These are phyloP conservation scores for Drosophila limbata DNA, from an alignment of 2,888 invertebrate species.

Conservation along the genomic window DNA sequence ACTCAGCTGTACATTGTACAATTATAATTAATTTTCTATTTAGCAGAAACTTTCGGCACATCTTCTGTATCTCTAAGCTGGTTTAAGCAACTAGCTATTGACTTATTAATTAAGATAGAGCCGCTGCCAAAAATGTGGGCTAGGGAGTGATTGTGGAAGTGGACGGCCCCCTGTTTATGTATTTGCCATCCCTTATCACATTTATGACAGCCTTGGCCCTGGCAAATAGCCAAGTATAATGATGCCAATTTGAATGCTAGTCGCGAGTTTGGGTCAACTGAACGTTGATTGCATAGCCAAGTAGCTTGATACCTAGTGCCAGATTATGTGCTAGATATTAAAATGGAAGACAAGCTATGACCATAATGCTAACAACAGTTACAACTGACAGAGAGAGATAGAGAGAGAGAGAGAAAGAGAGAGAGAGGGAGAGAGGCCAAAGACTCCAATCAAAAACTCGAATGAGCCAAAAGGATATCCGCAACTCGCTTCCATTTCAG, in stretches of 20 bases:
- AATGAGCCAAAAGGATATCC: constrained; percentile 62
- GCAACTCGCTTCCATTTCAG: constrained; percentile 44
- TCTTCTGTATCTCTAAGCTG: constrained; percentile 36
- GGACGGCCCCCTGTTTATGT: constrained; percentile 11
- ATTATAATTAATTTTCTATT: constrained; percentile 29
- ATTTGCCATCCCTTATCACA: constrained; percentile 69
- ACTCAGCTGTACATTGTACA: constrained; percentile 14
- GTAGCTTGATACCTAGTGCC: constrained; percentile 47
- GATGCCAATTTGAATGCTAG: constrained; percentile 75
- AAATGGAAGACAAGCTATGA: constrained; percentile 26
- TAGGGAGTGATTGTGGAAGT: background rate
- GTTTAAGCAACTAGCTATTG: constrained; percentile 62
- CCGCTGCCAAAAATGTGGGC: constrained; percentile 23
- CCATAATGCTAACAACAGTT: constrained; percentile 18
- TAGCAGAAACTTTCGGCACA: constrained; percentile 9
- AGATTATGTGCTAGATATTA: constrained; percentile 51
- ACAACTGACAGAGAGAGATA: constrained; percentile 8
- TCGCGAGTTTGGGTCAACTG: constrained; percentile 47
- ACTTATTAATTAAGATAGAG: constrained; percentile 76
- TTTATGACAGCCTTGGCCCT: constrained; percentile 67
- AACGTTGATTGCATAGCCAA: constrained; percentile 66
- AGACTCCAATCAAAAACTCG: constrained; percentile 56
- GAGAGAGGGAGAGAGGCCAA: background rate
- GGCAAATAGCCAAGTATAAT: constrained; percentile 50
- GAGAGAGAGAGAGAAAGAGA: background rate